phyloP scores from a whole-genome alignment of 1,140 invertebrate species.

The Lamellibrachia luymesi region DNA sequence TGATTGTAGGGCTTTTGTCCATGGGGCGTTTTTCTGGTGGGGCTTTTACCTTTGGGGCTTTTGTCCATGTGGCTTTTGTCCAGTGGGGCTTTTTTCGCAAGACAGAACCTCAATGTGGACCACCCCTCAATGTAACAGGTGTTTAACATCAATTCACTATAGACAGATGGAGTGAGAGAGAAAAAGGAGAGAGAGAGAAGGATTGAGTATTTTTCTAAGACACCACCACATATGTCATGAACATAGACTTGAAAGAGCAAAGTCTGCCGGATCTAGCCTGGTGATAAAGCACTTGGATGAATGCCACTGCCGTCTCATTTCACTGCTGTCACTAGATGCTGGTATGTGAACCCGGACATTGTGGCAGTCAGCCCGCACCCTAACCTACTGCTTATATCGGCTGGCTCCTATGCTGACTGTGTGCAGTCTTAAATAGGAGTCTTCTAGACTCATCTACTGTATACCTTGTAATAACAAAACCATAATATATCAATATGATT shows the following conservation, averaged over 20 bases:
- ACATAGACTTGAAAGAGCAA: background rate
- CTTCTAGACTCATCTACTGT: too few species aligned
- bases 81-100: too few species aligned
- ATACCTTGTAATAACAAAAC: too few species aligned
- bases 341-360: background rate
- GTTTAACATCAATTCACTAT: background rate
- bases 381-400: background rate
- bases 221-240: background rate
- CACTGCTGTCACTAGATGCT: background rate
- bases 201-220: background rate
- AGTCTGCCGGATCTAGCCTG: background rate
- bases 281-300: background rate
- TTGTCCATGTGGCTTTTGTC: too few species aligned
- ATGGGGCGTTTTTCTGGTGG: too few species aligned
- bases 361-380: background rate
- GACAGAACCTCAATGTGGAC: background rate
- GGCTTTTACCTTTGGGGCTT: too few species aligned
- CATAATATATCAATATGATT: too few species aligned
- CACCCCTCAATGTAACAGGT: background rate
- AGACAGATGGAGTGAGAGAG: background rate
- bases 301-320: background rate
- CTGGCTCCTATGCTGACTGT: too few species aligned
- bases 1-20: too few species aligned
- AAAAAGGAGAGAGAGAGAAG: background rate
- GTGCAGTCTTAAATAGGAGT: too few species aligned